These are phyloP conservation scores for Castor canadensis DNA, from an alignment of 2,113 vertebrate genomes.

Conservation along the genomic window DNA sequence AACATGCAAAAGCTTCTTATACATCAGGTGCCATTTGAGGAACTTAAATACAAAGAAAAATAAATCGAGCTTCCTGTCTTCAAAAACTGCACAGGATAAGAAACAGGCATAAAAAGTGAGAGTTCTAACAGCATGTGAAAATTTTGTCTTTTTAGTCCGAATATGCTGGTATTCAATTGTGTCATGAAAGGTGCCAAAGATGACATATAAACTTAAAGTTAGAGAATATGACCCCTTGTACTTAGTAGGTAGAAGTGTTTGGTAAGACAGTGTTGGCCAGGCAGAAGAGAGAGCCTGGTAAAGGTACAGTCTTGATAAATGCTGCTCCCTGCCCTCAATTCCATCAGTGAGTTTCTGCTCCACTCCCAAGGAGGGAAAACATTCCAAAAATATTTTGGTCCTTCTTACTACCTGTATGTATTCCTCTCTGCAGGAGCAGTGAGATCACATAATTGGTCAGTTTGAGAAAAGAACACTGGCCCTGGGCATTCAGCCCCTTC, in stretches of 20 bases:
- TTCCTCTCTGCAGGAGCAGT: not conserved
- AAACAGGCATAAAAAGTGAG: not conserved
- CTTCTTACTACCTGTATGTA: not conserved
- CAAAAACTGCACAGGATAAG: not conserved
- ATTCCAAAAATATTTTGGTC: not conserved
- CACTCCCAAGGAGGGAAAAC: not conserved
- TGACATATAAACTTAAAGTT: not conserved
- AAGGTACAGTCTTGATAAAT: accelerated
- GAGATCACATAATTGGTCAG: not conserved
- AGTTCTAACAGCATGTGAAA: not conserved
- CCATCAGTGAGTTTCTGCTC: not conserved
- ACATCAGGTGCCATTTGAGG: not conserved
- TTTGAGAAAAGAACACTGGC: not conserved
- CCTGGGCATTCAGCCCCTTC: not conserved
- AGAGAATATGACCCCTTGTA: not conserved
- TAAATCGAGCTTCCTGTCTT: not conserved
- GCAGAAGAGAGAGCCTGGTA: not conserved
- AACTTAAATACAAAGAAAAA: not conserved
- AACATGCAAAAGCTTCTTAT: not conserved
- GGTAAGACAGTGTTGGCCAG: not conserved
- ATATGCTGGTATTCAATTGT: too few species aligned
- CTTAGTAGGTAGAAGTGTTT: not conserved
- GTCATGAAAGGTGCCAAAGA: not conserved
- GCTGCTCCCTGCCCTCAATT: accelerated
- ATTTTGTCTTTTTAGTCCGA: not conserved